Percentiles rank a stretch among this genome's conserved stretches.
phyloP scores from a whole-genome alignment of 2,797 vertebrate species.

The Alcedo atthis region DNA sequence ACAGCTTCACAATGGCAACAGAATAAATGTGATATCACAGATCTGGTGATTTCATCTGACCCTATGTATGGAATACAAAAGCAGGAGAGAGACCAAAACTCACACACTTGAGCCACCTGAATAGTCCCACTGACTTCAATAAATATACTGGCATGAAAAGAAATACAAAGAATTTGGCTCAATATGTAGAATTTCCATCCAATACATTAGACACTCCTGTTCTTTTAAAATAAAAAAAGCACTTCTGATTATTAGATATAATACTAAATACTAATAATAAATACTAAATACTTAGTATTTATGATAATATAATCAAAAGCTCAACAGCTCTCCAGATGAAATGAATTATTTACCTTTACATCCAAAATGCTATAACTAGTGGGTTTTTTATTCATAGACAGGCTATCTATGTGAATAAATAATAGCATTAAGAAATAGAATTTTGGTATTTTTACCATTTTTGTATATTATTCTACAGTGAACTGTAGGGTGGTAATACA shows the following conservation, averaged over 20 bases:
- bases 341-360: slow-evolving; percentile 19
- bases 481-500: slow-evolving; percentile 35
- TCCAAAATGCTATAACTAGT: not conserved
- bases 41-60: not conserved
- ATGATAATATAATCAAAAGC: not conserved
- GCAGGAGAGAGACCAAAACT: not conserved
- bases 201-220: not conserved
- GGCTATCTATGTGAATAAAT: slow-evolving; percentile 35
- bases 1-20: not conserved
- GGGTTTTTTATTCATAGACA: not conserved
- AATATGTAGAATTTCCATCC: not conserved
- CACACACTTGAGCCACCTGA: not conserved
- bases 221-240: slow-evolving; percentile 2
- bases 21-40: not conserved
- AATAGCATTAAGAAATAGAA: slow-evolving; percentile 35
- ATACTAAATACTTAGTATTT: not conserved
- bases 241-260: not conserved
- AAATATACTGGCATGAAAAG: not conserved
- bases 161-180: not conserved
- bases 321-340: slow-evolving; percentile 21
- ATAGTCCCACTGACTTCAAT: not conserved
- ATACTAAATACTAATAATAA: too few relatives aligned
- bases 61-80: not conserved
- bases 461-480: slow-evolving; percentile 44
- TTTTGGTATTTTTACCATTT: slow-evolving; percentile 44